Percentiles rank a stretch among this genome's conserved stretches.
phyloP scores from a whole-genome alignment of 2,113 vertebrate species.

The Falco punctatus region DNA sequence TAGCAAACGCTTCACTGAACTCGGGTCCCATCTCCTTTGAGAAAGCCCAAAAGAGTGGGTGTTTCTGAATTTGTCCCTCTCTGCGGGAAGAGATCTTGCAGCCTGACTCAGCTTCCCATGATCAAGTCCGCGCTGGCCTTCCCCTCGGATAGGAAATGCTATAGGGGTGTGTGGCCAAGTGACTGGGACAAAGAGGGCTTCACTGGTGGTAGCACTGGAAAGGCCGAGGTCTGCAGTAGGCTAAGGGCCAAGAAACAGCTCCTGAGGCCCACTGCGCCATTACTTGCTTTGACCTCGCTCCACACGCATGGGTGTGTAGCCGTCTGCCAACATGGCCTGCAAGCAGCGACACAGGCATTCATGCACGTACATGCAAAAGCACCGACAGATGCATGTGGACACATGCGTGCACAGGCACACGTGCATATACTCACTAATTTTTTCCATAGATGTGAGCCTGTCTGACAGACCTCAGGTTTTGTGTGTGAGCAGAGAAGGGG shows the following conservation, averaged over 20 bases:
- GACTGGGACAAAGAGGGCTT: not conserved
- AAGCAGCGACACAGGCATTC: not conserved
- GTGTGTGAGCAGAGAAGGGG: not conserved
- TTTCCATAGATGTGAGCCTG: not conserved
- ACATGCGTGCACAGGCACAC: not conserved
- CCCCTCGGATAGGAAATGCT: accelerated
- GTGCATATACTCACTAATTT: not conserved
- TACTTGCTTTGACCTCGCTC: not conserved
- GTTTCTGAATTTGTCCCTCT: not conserved
- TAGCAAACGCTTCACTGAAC: not conserved
- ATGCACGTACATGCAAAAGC: not conserved
- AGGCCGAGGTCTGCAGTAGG: not conserved
- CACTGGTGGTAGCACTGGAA: not conserved
- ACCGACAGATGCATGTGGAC: not conserved
- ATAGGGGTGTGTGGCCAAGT: not conserved
- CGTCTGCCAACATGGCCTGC: not conserved
- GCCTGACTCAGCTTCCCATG: not conserved
- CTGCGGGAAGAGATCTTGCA: not conserved
- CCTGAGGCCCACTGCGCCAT: not conserved
- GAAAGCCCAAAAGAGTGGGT: not conserved
- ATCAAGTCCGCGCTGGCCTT: not conserved
- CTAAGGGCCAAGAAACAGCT: not conserved
- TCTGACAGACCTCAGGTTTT: not conserved
- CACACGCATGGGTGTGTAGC: not conserved
- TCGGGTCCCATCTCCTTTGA: not conserved